Evolutionary conservation across 53 echinoderm and acorn worm species (phyloP).

Genomic region (Paracentrotus lividus): DNA sequence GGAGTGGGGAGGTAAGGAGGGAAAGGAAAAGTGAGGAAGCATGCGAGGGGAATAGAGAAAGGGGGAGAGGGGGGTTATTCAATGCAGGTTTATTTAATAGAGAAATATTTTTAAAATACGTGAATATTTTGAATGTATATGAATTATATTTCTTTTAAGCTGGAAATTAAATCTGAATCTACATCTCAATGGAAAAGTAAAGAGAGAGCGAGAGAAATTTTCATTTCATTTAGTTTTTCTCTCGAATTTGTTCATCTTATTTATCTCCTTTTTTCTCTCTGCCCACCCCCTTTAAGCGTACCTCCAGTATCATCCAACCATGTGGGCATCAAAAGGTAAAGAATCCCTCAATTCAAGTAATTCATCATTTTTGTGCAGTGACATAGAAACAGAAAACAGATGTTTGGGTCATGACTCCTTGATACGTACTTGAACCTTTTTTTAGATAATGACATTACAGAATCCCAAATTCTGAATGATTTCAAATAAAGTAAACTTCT

Average conservation of each 20-base stretch:
- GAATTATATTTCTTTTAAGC: no score
- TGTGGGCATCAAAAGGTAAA: neutral
- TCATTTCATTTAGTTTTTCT: no score
- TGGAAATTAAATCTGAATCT: no score
- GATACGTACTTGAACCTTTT: no score
- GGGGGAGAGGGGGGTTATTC: neutral
- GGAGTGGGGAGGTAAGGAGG: neutral
- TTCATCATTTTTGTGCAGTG: neutral
- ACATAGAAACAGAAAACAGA: conserved; percentile 30
- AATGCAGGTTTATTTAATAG: no score
- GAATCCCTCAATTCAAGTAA: neutral
- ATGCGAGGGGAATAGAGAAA: neutral
- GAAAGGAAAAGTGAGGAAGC: neutral
- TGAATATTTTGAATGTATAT: no score
- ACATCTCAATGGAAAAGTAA: no score
- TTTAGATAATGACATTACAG: no score
- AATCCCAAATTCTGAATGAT: no score
- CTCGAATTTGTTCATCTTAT: neutral
- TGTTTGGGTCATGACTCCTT: conserved; percentile 11
- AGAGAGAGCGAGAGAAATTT: no score
- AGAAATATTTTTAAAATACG: no score
- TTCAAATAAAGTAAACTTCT: no score
- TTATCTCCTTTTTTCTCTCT: neutral
- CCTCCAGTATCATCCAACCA: neutral
- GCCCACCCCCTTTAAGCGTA: neutral